These are phyloP conservation scores for Carposina sasakii DNA, from an alignment of 1,140 invertebrate species.

Conservation along the genomic window DNA sequence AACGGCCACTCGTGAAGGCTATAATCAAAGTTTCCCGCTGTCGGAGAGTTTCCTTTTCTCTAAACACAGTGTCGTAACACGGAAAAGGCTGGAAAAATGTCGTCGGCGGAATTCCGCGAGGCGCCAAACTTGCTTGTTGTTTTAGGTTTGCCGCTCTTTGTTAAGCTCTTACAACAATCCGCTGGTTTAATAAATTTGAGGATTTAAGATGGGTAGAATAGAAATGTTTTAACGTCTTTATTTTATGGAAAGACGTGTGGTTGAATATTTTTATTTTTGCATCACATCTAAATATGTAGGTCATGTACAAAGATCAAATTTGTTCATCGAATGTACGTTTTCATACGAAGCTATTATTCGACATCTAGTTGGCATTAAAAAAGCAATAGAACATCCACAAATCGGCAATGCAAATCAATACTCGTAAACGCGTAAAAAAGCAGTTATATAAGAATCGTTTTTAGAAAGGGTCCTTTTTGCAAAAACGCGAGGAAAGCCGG, in stretches of 20 bases:
- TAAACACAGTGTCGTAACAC: conserved; percentile 68
- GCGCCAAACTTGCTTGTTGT: conserved; percentile 39
- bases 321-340: too few species aligned
- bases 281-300: too few species aligned
- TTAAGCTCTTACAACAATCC: conserved; percentile 43
- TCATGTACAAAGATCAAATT: conserved; percentile 1
- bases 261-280: too few species aligned
- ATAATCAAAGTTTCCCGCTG: conserved; percentile 69
- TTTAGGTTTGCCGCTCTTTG: conserved; percentile 48
- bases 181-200: conserved; percentile 37
- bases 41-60: conserved; percentile 66
- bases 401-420: conserved; percentile 39
- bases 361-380: too few species aligned
- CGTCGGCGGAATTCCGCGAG: conserved; percentile 52
- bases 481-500: conserved; percentile 52
- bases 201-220: conserved; percentile 24
- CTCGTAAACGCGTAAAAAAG: conserved; percentile 39
- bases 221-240: too few species aligned
- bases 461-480: conserved; percentile 26
- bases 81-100: conserved; percentile 65
- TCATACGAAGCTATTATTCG: too few species aligned
- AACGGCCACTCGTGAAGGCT: conserved; percentile 64
- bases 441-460: conserved; percentile 27
- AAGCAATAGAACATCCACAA: conserved; percentile 26
- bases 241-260: too few species aligned